Base-by-base conservation (phyloP, 2,888 invertebrate genomes). In the Anthoptus insignis region DNA sequence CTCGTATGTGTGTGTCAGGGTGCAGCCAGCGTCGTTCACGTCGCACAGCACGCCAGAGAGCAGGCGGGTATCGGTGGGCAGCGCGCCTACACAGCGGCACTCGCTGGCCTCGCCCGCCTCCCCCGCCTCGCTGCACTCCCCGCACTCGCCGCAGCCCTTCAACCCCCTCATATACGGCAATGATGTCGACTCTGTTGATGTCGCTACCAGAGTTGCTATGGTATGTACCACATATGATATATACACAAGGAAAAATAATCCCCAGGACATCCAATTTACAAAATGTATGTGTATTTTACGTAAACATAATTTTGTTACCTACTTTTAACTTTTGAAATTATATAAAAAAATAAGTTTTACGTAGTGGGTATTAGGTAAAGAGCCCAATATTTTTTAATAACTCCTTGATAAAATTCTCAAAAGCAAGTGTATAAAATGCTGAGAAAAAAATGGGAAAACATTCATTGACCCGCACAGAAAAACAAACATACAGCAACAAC, bases 141-240 rank as follows among this genome's bases (percentile, higher is more conserved):
- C 71, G 8, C 75, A 73, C 49, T 66, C 66, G 47, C 61, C 94
- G 8, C 94, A 94, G 76, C 94, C 95, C 6, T 95, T 95, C 74
- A 99, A 98, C 91, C 98, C 98, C 0, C 97, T 99, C 79, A 98
- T 99, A 73, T 98, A 97, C 82, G 98, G 98, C 45, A 97, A 96
- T 80, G 98, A 99, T 85, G 98, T 99, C 0, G 99, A 99, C 86
- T 99, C 99, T 0, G 99, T 99, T 0, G 99, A 99, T 87, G 97
- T 99, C 19, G 99, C 99, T 8, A 99, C 99, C 0, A 93, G 99
- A 68, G 99, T 99, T 50, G 99, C 99, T 13, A 99, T 99, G 99
- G 99, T 97, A 82, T 1, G 37, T 37, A 32, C 47, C 50, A 24
- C n/a, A n/a, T n/a, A n/a, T n/a, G n/a, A n/a, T n/a, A n/a, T n/a